Evolutionary conservation across 2,797 vertebrate genomes (phyloP), one percentile per base, ranked within the genome.

Genomic region (Phalanger gymnotis): DNA sequence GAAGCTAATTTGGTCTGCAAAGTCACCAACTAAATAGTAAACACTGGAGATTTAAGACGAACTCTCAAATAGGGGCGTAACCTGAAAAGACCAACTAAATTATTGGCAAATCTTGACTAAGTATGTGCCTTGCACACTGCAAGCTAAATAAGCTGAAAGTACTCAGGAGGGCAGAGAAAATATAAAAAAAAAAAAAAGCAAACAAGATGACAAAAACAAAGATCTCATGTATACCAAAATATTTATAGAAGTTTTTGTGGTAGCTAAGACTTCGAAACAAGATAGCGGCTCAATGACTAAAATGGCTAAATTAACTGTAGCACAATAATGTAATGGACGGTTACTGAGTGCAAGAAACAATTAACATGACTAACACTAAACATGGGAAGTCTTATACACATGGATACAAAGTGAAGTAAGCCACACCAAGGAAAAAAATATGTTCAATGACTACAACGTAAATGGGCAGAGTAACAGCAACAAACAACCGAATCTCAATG

Each of bases 21-120:
- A 89, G 51, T 55, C 91, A 91, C 53, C 31, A 90, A 93, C 94
- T 93, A 90, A 92, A 54, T 34, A 66, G 58, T 66, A 6, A 66
- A 66, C 31, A 66, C 4, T 90, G 87, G 94, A 54, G 40, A 73
- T 90, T 40, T 95, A 94, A 66, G 55, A 91, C 52, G 66, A 90
- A 12, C 34, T 97, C 91, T 54, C 92, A 92, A 94, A 93, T 28
- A 58, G 16, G 58, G 94, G 16, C 0, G 10, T 2, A 16, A 90
- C 56, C 31, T 10, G 58, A 94, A 73, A 90, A 94, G 81, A 92
- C 52, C 40, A 52, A 31, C 27, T 14, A 25, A 53, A 12, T 87
- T 51, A 19, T 1, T 73, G 66, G n/a, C 7, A 73, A 25, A 73
- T 73, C n/a, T 10, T 73, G n/a, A 73, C 19, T 73, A 73, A 40